These are phyloP conservation scores for Gallinago undulata DNA, from an alignment of 2,113 vertebrate species.

Conservation along the genomic window DNA sequence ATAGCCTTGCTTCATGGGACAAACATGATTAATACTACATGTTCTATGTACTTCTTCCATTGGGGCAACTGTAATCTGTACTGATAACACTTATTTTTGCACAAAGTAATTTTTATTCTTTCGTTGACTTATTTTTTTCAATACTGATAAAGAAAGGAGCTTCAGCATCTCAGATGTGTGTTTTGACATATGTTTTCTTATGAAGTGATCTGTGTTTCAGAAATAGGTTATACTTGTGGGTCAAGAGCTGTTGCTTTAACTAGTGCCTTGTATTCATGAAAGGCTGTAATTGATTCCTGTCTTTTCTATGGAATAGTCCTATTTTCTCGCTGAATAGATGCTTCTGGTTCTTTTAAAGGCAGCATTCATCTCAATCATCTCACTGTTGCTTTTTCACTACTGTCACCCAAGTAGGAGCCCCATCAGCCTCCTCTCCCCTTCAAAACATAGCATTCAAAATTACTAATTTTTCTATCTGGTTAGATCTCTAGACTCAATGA, in stretches of 20 bases:
- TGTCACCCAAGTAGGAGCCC: background rate
- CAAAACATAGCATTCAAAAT: background rate
- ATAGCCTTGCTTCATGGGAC: background rate
- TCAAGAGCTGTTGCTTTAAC: slow-evolving; percentile 35
- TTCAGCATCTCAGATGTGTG: background rate
- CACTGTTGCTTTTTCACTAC: background rate
- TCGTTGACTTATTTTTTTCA: background rate
- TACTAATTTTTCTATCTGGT: background rate
- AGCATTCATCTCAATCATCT: slow-evolving; percentile 21
- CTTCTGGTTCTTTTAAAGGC: slow-evolving; percentile 50
- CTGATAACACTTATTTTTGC: background rate
- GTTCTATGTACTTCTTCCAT: background rate
- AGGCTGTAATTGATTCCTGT: slow-evolving; percentile 16
- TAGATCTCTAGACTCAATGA: background rate
- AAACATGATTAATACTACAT: background rate
- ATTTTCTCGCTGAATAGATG: background rate
- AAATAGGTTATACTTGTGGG: slow-evolving; percentile 25
- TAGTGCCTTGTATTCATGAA: slow-evolving; percentile 32
- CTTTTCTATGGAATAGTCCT: slow-evolving; percentile 34
- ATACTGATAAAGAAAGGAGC: slow-evolving; percentile 13
- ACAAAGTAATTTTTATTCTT: slow-evolving; percentile 32
- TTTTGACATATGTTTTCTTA: slow-evolving; percentile 35
- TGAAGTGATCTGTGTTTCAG: slow-evolving; percentile 16
- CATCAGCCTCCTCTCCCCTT: background rate
- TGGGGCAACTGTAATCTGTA: slow-evolving; percentile 18